Evolutionary conservation across 2,797 vertebrate species (phyloP), one percentile per base, ranked within the genome.

Genomic region (Tenualosa thibaudeaui): DNA sequence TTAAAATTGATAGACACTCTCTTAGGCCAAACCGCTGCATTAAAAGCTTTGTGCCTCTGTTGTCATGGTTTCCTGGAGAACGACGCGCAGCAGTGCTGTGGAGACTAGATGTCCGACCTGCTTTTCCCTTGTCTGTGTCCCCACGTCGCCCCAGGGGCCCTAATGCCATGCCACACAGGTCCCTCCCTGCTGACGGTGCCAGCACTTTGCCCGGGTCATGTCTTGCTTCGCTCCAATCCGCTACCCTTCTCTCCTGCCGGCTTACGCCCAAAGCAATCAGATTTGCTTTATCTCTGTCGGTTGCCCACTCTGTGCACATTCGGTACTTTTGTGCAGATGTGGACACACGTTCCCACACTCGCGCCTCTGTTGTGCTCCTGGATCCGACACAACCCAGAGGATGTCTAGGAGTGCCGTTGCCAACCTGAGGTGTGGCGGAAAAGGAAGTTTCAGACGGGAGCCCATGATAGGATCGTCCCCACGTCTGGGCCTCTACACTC

Each of bases 31-130:
- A 89, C 85, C 43, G 19, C 81, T 88, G 89, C 91, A 91, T 94
- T 93, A 93, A 92, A 88, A 88, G 92, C 90, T 93, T 93, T 91
- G 85, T 24, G 3, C 65, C 60, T 85, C 83, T 13, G 83, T 84
- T 81, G 85, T 89, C 86, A 81, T 90, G 89, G 88, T 93, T 91
- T 92, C 90, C 92, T 91, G 91, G 90, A 91, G 15, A 88, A 78
- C 81, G n/a, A 83, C 71, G 7, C 15, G 19, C 71, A 6, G 37
- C 17, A 46, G 19, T 5, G 26, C 40, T 75, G 0, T 75, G 68
- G 68, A 75, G 68, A 75, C 68, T 37, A 19, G 78, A 75, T 81
- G 60, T 40, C 19, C 19, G 40, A 65, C 85, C 84, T 68, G 81
- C 17, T 86, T 53, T 75, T 24, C 40, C 40, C 13, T 12, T 43